Percentiles rank a stretch among this genome's conserved stretches.
Evolutionary conservation across 2,113 vertebrate genomes (phyloP).

Genomic region (Heterotis niloticus): DNA sequence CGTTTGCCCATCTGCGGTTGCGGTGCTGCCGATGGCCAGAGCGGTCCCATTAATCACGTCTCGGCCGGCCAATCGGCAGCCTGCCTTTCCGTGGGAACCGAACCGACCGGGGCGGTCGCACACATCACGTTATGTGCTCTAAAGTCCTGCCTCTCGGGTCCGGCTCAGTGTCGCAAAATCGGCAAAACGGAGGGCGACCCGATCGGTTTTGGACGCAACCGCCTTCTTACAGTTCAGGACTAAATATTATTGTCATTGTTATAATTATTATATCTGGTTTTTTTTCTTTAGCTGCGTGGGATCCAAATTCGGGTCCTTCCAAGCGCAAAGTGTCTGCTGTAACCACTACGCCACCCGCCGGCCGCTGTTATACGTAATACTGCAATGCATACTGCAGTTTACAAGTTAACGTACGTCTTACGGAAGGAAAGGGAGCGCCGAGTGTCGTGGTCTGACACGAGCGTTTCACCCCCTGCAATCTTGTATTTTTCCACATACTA

Average conservation of each 20-base stretch:
- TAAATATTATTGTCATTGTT: too few relatives aligned
- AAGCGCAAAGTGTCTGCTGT: too few relatives aligned
- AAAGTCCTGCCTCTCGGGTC: constrained; percentile 21
- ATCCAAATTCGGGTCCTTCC: too few relatives aligned
- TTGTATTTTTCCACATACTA: neutral
- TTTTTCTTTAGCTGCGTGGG: too few relatives aligned
- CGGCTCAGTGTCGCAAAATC: constrained; percentile 27
- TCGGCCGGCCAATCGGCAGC: constrained; percentile 38
- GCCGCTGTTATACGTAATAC: too few relatives aligned
- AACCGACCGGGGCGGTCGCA: constrained; percentile 28
- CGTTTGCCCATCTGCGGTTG: constrained; percentile 30
- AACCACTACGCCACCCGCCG: too few relatives aligned
- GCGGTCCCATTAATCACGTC: constrained; percentile 40
- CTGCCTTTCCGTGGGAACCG: constrained; percentile 31
- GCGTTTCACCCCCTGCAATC: neutral
- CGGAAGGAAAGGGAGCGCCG: neutral
- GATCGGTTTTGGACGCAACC: neutral
- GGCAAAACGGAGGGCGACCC: neutral
- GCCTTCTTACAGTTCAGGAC: neutral
- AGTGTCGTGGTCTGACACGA: neutral
- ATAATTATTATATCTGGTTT: too few relatives aligned
- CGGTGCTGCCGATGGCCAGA: constrained; percentile 33
- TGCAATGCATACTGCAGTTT: neutral
- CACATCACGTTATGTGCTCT: constrained; percentile 38
- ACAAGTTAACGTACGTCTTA: neutral